Evolutionary conservation across 2,888 invertebrate genomes (phyloP).

Genomic region (Trichacis sp.): DNA sequence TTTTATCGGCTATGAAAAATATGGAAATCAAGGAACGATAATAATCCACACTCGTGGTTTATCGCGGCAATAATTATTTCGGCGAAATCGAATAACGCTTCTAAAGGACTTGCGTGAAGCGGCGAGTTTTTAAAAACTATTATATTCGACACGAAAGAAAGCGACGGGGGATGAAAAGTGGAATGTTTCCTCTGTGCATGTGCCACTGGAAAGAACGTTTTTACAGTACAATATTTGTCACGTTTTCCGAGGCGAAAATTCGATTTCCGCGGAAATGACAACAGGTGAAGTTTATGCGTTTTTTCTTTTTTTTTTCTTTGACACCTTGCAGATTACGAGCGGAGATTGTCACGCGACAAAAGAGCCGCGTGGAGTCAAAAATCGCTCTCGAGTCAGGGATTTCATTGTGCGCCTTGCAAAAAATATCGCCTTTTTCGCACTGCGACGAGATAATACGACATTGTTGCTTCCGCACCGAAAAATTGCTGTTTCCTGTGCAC

Average conservation of each 20-base stretch:
- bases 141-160: neutral
- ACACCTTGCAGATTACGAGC: constrained; percentile 15
- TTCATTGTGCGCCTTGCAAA: too few species aligned
- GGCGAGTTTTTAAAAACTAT: neutral
- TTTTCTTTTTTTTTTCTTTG: too few species aligned
- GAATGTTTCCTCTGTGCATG: neutral
- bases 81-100: neutral
- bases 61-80: neutral
- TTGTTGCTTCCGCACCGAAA: too few species aligned
- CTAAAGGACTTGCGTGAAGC: neutral
- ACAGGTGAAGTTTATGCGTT: constrained; percentile 40
- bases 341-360: constrained; percentile 50
- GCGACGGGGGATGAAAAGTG: neutral
- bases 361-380: constrained; percentile 55
- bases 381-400: constrained; percentile 46
- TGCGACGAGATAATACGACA: too few species aligned
- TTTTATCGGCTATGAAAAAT: neutral
- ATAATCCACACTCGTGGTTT: neutral
- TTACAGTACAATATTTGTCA: constrained; percentile 36
- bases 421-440: too few species aligned
- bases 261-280: constrained; percentile 39
- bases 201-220: constrained; percentile 16
- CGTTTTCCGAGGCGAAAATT: constrained; percentile 18
- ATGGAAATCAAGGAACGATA: neutral
- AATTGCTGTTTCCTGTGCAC: too few species aligned